Evolutionary conservation across 2,888 invertebrate genomes (phyloP).

Genomic region (Epiblema foenella): DNA sequence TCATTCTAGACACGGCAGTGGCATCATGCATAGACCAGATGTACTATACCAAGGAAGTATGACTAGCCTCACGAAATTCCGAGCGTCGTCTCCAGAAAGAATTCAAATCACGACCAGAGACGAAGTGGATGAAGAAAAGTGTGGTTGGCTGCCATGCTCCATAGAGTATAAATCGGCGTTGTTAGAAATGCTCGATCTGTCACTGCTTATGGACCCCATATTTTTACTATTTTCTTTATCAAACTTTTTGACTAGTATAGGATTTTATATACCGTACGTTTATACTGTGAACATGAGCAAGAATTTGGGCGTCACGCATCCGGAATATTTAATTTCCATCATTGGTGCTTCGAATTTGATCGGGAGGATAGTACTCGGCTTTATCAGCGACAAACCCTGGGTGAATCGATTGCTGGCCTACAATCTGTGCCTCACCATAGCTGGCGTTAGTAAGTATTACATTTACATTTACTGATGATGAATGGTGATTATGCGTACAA

Average conservation of each 20-base stretch:
- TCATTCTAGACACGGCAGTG: constrained; percentile 85
- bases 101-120: constrained; percentile 60
- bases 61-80: constrained; percentile 82
- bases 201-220: constrained; percentile 92
- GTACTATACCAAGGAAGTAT: constrained; percentile 94
- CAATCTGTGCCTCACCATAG: constrained; percentile 93
- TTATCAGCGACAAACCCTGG: constrained; percentile 94
- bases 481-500: neutral
- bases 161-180: constrained; percentile 89
- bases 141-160: constrained; percentile 87
- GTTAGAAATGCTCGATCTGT: constrained; percentile 93
- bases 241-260: constrained; percentile 97
- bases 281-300: constrained; percentile 92
- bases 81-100: constrained; percentile 81
- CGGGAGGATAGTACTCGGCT: constrained; percentile 95
- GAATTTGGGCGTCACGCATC: constrained; percentile 84
- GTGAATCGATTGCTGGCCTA: constrained; percentile 96
- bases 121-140: constrained; percentile 76
- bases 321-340: constrained; percentile 90
- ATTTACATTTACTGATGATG: constrained; percentile 31
- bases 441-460: constrained; percentile 92
- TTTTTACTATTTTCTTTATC: constrained; percentile 96
- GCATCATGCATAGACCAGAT: constrained; percentile 94
- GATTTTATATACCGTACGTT: constrained; percentile 97
- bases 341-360: constrained; percentile 95